A percentile compares a stretch with the other conserved stretches of the same genome.
Conservation (phyloP, 64 coral and sea anemone species). For the Cladopsammia gracilis region DNA sequence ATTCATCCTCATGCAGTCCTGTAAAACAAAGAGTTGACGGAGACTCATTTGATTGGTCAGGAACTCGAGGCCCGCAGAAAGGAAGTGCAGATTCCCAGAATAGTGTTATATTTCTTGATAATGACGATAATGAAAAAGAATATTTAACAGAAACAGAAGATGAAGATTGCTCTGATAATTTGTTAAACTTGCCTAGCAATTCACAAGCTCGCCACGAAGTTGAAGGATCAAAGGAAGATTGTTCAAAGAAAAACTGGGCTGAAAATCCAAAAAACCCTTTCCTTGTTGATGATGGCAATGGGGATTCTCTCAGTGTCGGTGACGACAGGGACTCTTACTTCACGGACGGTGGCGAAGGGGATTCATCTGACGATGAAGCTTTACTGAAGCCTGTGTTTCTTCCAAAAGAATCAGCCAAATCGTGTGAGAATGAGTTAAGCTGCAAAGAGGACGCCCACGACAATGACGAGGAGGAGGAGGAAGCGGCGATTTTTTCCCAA, state of each 20-base stretch:
- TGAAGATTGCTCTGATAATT: background rate
- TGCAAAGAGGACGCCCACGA: background rate
- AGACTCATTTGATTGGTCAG: slow-evolving; percentile 37
- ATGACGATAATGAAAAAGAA: background rate
- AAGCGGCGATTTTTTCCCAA: background rate
- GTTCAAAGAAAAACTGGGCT: background rate
- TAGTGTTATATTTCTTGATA: background rate
- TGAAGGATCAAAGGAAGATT: background rate
- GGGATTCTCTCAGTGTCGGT: background rate
- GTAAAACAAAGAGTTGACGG: background rate
- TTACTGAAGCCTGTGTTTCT: slow-evolving; percentile 20
- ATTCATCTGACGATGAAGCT: slow-evolving; percentile 9
- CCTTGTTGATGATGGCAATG: background rate
- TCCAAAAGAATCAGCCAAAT: background rate
- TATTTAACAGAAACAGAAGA: background rate
- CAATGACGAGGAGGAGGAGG: slow-evolving; percentile 1
- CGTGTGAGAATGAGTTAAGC: background rate
- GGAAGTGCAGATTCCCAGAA: background rate
- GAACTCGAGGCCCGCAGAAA: background rate
- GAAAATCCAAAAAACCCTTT: background rate
- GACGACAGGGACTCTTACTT: background rate
- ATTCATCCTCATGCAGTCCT: background rate
- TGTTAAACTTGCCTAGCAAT: too few relatives aligned
- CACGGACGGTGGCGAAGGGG: background rate
- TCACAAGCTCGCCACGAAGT: background rate